Conservation (phyloP, 53 echinoderm and acorn worm species). For the Stichopus horrens region DNA sequence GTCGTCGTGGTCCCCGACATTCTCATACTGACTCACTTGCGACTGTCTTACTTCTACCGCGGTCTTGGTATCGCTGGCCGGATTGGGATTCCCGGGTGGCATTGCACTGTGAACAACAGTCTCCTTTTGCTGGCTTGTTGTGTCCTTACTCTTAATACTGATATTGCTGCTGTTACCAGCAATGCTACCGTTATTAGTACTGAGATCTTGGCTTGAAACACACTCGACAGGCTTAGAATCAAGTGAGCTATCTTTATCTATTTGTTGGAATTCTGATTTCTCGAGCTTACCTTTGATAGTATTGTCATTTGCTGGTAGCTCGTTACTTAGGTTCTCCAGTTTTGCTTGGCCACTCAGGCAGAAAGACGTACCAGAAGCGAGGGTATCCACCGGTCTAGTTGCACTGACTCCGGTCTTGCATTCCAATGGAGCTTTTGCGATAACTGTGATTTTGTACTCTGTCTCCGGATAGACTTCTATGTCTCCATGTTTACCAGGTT, state of each 20-base stretch:
- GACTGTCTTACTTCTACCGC: background rate
- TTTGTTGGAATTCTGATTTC: background rate
- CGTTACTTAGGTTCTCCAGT: background rate
- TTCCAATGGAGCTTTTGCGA: slow-evolving; percentile 15
- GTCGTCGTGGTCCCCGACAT: background rate
- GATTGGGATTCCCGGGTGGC: background rate
- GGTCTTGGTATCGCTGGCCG: background rate
- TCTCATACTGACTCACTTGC: slow-evolving; percentile 22
- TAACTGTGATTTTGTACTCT: slow-evolving; percentile 15
- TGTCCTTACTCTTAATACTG: background rate
- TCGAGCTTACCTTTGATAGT: background rate
- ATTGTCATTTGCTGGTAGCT: slow-evolving; percentile 4
- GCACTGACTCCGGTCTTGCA: background rate
- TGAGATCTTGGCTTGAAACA: background rate
- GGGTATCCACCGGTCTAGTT: background rate
- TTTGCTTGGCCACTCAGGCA: slow-evolving; percentile 13
- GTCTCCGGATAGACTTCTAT: background rate
- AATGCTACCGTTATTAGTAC: background rate
- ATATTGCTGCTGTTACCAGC: background rate
- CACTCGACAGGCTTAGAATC: background rate
- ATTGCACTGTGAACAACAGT: background rate
- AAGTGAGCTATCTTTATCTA: background rate
- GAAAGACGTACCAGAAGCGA: slow-evolving; percentile 9
- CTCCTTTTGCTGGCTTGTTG: background rate
- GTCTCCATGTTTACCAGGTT: background rate